Evolutionary conservation across 2,888 invertebrate species (phyloP), one percentile per base, ranked within the genome.

Genomic region (Drosophila percnosoma): DNA sequence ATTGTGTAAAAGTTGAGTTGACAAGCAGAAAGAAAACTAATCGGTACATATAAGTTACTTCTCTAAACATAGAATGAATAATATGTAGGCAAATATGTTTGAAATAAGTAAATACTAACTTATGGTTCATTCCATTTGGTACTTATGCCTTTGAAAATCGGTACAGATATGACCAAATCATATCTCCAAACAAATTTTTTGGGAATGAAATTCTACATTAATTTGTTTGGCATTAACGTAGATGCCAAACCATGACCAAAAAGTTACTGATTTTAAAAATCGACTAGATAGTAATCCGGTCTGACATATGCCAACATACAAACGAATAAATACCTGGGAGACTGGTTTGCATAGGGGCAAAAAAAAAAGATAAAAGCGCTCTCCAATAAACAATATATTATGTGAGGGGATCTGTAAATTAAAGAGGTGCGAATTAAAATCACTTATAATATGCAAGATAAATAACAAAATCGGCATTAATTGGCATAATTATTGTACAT

Each of bases 401-500:
- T 5, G 34, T 15, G 11, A 24, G 27, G 18, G 24, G 11, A 48
- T 36, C 8, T 34, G 31, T 34, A 40, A 68, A 55, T 49, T 6
- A 69, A 55, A 27, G 57, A 55, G 58, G 70, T 68, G 68, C 55
- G 38, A 67, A 54, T 54, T 54, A n/a, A 29, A 36, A 36, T 52
- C 48, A 18, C 49, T 18, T 36, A 55, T 42, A 54, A 55, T 33
- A 52, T 33, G 15, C n/a, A 45, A 34, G 65, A 71, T 71, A 33
- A 51, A 64, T 63, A 51, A n/a, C 53, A 24, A 58, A 72, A 27
- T 53, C 40, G 53, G 45, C 62, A 40, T 49, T 59, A 79, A 79
- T 76, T 67, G 75, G 64, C 75, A 88, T 73, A 89, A 84, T 84
- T 76, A 81, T 58, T 49, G 38, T 34, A 40, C 68, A 61, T 61